phyloP scores from a whole-genome alignment of 2,797 vertebrate genomes.

The Alauda arvensis region DNA sequence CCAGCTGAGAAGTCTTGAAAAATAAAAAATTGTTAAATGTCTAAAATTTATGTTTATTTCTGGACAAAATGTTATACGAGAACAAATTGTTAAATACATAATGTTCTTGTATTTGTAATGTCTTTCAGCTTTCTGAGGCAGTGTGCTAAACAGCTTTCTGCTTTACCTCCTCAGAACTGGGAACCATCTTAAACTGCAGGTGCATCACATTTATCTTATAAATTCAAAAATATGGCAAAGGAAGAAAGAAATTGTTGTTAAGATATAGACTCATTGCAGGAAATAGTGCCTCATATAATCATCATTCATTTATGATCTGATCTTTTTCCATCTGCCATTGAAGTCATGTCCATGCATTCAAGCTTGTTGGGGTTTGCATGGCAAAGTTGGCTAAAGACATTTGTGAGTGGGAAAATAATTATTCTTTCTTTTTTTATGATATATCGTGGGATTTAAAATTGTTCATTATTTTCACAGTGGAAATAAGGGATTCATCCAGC shows the following conservation, averaged over 20 bases:
- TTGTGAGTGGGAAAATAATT: conserved; percentile 1
- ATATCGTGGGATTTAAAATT: neutral
- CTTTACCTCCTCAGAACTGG: conserved; percentile 29
- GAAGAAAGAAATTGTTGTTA: neutral
- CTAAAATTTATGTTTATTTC: conserved; percentile 42
- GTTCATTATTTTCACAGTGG: neutral
- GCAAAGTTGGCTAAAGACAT: conserved; percentile 4
- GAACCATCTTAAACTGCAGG: conserved; percentile 48
- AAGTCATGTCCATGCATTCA: neutral
- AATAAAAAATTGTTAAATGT: conserved; percentile 50
- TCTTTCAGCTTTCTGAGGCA: conserved; percentile 42
- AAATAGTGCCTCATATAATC: neutral
- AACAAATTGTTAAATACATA: conserved; percentile 57
- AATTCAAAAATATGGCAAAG: neutral
- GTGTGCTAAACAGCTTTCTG: conserved; percentile 24
- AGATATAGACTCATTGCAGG: neutral
- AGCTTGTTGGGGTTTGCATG: conserved; percentile 3
- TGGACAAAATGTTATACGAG: conserved; percentile 24
- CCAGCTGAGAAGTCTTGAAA: conserved; percentile 41
- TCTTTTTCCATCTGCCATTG: neutral
- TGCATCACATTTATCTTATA: conserved; percentile 33
- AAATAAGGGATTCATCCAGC: neutral
- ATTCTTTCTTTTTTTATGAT: neutral
- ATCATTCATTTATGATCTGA: neutral
- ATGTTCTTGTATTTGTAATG: conserved; percentile 38